Evolutionary conservation across 1,140 invertebrate species (phyloP), one percentile per base, ranked within the genome.

Genomic region (Drosophila nikananu): DNA sequence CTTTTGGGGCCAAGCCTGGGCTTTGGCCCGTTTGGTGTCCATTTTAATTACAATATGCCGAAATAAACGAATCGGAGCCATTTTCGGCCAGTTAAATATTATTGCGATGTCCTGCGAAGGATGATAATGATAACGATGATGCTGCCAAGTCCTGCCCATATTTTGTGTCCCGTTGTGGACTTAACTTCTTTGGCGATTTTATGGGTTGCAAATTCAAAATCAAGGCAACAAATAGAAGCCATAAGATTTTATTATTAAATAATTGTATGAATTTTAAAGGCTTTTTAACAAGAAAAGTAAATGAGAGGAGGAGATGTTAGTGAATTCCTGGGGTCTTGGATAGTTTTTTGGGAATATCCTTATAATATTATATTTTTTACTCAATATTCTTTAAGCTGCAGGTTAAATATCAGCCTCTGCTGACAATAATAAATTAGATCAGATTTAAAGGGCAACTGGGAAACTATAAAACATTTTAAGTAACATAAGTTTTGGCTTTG

Each of bases 21-120:
- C 51, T 48, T 52, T 30, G 41, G 35, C 44, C 44, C 41, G 37
- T 63, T 74, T 48, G 59, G 62, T 68, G 60, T 82, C 57, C 80
- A 39, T 71, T 83, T 83, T 83, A 83, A 80, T 83, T 83, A 83
- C 71, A 80, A 68, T 57, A 35, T 78, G 37, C 37, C 74, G 21
- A 71, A 37, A 63, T 59, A 23, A 55, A 39, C 54, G 54, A 57
- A 57, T 57, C 54, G 35, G 39, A 35, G 54, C 35, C 35, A 39
- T 57, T 57, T 57, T 23, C 54, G 21, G 54, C 54, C 64, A 44
- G 30, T 37, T 63, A 21, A 66, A 66, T 62, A 66, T 66, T 66
- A 62, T 64, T 19, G 60, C 48, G 32, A 17, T 21, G n/a, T 27
- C 41, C 13, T 27, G 17, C 12, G 6, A 13, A n/a, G 32, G 44